Evolutionary conservation across 1,140 invertebrate species (phyloP).

Genomic region (Vanessa atalanta): DNA sequence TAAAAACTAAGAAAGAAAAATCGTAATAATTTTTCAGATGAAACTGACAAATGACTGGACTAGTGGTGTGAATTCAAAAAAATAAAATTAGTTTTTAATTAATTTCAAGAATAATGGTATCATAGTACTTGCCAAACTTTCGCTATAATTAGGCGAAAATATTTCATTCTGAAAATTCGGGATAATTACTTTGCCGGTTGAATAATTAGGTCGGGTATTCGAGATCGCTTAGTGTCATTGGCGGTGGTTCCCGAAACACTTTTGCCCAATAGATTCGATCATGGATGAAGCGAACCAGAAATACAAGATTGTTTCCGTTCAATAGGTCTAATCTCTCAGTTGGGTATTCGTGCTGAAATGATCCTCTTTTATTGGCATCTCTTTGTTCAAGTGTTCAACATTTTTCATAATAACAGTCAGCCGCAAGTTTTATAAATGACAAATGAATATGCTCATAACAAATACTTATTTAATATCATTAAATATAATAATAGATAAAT

Average conservation of each 20-base stretch:
- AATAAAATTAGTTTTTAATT: background rate
- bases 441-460: background rate
- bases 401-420: conserved; percentile 27
- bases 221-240: conserved; percentile 30
- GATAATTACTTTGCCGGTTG: conserved; percentile 21
- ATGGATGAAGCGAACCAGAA: conserved; percentile 68
- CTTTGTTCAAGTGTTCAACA: conserved; percentile 66
- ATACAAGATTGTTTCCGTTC: conserved; percentile 78
- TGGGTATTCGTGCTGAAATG: conserved; percentile 74
- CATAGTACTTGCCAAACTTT: background rate
- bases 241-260: conserved; percentile 54
- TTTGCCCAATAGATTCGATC: conserved; percentile 57
- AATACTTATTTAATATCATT: too few relatives aligned
- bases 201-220: conserved; percentile 13
- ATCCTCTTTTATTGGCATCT: conserved; percentile 75
- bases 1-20: background rate
- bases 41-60: too few relatives aligned
- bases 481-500: too few relatives aligned
- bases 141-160: conserved; percentile 3
- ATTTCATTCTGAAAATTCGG: conserved; percentile 9
- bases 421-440: background rate
- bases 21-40: background rate
- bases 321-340: conserved; percentile 75
- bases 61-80: background rate
- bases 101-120: background rate